These are phyloP conservation scores for Hylyphantes graminicola DNA, from an alignment of 1,140 invertebrate species.

Conservation along the genomic window DNA sequence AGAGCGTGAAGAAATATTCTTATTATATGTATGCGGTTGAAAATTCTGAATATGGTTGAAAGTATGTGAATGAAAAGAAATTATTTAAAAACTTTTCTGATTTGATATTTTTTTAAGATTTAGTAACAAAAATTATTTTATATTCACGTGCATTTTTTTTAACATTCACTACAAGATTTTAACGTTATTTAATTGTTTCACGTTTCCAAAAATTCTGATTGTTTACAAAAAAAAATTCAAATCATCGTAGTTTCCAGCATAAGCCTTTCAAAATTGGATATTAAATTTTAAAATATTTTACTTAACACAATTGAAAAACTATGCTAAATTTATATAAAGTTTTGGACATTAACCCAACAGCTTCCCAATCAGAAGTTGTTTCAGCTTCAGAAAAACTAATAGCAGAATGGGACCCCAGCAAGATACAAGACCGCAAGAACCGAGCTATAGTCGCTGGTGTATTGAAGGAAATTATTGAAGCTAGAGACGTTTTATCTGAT, in stretches of 20 bases:
- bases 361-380: not conserved
- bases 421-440: not conserved
- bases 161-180: not conserved
- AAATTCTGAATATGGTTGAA: not conserved
- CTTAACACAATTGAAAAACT: not conserved
- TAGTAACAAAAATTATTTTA: not conserved
- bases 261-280: not conserved
- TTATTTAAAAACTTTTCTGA: not conserved
- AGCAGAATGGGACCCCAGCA: not conserved
- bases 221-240: not conserved
- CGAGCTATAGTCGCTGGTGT: not conserved
- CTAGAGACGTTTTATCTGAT: not conserved
- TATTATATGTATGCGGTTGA: not conserved
- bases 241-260: not conserved
- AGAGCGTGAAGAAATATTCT: not conserved
- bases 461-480: conserved; percentile 7
- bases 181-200: not conserved
- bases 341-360: not conserved
- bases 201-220: not conserved
- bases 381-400: not conserved
- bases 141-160: not conserved
- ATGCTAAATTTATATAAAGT: conserved; percentile 21
- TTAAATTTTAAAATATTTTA: not conserved
- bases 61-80: not conserved
- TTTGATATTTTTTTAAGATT: not conserved